Percentiles rank a stretch among this genome's conserved stretches.
Conservation (phyloP, 2,113 vertebrate genomes). For the Macrotis lagotis region DNA sequence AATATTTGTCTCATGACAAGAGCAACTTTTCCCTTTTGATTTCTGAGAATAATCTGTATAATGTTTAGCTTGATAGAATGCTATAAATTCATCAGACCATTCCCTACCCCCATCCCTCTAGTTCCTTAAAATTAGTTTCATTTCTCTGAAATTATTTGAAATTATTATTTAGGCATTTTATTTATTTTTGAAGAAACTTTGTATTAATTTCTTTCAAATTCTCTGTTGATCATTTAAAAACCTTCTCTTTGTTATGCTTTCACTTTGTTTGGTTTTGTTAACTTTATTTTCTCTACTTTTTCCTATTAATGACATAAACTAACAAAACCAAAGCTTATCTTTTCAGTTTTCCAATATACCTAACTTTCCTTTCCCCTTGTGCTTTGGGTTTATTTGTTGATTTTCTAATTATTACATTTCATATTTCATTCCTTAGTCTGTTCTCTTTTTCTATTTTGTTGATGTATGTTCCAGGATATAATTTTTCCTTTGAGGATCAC, state of each 20-base stretch:
- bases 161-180: not conserved
- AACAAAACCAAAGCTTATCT: too few relatives aligned
- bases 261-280: too few relatives aligned
- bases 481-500: not conserved
- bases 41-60: not conserved
- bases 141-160: not conserved
- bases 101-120: too few relatives aligned
- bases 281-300: not conserved
- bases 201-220: not conserved
- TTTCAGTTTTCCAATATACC: not conserved
- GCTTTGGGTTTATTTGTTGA: not conserved
- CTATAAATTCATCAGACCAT: not conserved
- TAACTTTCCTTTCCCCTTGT: not conserved
- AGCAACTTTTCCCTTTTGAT: not conserved
- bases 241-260: not conserved
- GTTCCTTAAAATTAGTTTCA: not conserved
- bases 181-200: not conserved
- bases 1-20: not conserved
- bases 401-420: not conserved
- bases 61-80: not conserved
- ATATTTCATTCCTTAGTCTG: not conserved
- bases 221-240: not conserved
- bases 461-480: not conserved
- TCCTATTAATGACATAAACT: too few relatives aligned
- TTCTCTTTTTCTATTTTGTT: not conserved